A percentile compares a stretch with the other conserved stretches of the same genome.
phyloP scores from a whole-genome alignment of 2,797 vertebrate species.

The Premnoplex brunnescens region DNA sequence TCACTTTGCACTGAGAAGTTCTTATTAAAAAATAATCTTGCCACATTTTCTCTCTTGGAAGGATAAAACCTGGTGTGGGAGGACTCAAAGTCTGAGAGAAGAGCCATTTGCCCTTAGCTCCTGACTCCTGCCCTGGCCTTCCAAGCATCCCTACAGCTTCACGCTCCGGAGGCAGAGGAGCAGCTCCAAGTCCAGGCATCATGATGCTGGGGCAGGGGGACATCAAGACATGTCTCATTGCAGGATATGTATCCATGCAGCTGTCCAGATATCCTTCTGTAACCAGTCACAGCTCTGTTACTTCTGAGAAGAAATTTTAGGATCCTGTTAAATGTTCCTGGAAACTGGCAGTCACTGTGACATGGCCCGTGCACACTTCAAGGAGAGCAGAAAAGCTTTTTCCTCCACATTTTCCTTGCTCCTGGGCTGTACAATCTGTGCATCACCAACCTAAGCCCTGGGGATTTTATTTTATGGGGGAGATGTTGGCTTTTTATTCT shows the following conservation, averaged over 20 bases:
- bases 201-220: background rate
- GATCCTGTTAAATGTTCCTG: background rate
- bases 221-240: background rate
- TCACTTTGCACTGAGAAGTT: background rate
- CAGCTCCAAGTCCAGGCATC: background rate
- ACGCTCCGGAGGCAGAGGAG: background rate
- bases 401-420: background rate
- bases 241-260: background rate
- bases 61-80: background rate
- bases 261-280: background rate
- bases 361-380: accelerated
- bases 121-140: background rate
- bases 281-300: background rate
- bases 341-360: background rate
- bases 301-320: background rate
- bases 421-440: background rate
- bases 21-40: background rate
- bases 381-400: background rate
- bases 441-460: background rate
- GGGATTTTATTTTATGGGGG: background rate
- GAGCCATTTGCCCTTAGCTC: background rate
- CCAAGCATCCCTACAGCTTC: background rate
- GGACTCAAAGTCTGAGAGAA: background rate
- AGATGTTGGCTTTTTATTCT: background rate
- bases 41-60: background rate